A percentile compares a stretch with the other conserved stretches of the same genome.
phyloP scores from a whole-genome alignment of 1,140 invertebrate species.

The Drosophila lacteicornis region DNA sequence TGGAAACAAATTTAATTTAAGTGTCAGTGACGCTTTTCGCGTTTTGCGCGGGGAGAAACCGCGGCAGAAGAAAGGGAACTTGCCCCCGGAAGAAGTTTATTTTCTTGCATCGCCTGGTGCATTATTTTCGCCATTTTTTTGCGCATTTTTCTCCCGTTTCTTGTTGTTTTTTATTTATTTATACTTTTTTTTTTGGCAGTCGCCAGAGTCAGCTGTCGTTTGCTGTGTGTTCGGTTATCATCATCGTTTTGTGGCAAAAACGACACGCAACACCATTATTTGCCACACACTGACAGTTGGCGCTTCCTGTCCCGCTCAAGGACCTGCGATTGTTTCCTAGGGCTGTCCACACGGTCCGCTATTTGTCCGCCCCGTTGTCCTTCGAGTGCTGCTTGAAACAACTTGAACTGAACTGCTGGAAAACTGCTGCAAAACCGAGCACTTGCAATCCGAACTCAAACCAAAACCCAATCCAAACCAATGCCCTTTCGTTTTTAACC shows the following conservation, averaged over 20 bases:
- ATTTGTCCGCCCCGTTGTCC: slow-evolving; percentile 50
- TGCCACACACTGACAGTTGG: slow-evolving; percentile 76
- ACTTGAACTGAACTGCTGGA: slow-evolving; percentile 72
- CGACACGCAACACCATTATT: slow-evolving; percentile 80
- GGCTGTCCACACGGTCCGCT: slow-evolving; percentile 53
- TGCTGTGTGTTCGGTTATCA: slow-evolving; percentile 59
- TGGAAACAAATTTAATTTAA: slow-evolving; percentile 81
- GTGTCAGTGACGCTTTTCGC: slow-evolving; percentile 76
- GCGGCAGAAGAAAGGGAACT: slow-evolving; percentile 11
- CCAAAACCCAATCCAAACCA: slow-evolving; percentile 1
- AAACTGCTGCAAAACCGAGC: slow-evolving; percentile 50
- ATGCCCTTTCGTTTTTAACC: slow-evolving; percentile 53
- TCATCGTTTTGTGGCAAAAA: slow-evolving; percentile 62
- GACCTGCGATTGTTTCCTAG: slow-evolving; percentile 33
- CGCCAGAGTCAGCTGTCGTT: slow-evolving; percentile 49
- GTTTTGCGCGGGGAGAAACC: neutral
- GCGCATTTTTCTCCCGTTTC: neutral
- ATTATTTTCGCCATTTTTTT: slow-evolving; percentile 27
- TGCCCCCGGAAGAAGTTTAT: slow-evolving; percentile 37
- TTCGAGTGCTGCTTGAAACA: slow-evolving; percentile 66
- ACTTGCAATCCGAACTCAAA: slow-evolving; percentile 45
- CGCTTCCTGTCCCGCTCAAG: slow-evolving; percentile 57
- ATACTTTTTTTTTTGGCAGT: slow-evolving; percentile 13
- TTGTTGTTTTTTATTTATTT: slow-evolving; percentile 1
- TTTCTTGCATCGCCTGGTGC: slow-evolving; percentile 38